Percentiles rank a stretch among this genome's conserved stretches.
These are phyloP conservation scores for Thelaira solivaga DNA, from an alignment of 2,888 invertebrate genomes.

Conservation along the genomic window DNA sequence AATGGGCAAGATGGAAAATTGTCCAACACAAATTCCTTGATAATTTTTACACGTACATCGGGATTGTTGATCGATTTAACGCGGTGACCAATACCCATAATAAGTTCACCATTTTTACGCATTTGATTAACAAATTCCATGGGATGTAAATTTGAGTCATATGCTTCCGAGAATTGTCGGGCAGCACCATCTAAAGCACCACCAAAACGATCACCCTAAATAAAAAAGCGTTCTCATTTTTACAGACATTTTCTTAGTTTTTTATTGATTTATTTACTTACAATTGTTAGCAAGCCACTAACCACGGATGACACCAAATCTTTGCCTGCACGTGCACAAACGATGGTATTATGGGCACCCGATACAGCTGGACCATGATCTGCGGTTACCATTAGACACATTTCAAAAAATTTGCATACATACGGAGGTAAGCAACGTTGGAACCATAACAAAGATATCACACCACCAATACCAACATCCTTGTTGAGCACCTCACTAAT, in stretches of 20 bases:
- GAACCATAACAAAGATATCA: conserved; percentile 98
- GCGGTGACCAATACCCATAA: conserved; percentile 99
- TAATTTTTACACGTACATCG: conserved; percentile 97
- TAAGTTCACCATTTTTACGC: conserved; percentile 96
- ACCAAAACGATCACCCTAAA: conserved; percentile 97
- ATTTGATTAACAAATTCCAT: conserved; percentile 99
- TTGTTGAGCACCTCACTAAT: conserved; percentile 92
- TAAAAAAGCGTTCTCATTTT: neutral
- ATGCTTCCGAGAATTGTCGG: conserved; percentile 96
- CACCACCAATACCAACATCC: conserved; percentile 98
- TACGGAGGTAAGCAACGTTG: conserved; percentile 96
- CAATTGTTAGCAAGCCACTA: conserved; percentile 97
- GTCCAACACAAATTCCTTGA: conserved; percentile 96
- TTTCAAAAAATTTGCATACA: conserved; percentile 98
- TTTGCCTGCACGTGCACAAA: conserved; percentile 97
- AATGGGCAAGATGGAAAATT: conserved; percentile 96
- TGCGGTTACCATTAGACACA: conserved; percentile 98
- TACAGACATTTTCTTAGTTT: neutral
- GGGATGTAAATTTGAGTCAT: conserved; percentile 94
- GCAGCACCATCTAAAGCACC: conserved; percentile 99
- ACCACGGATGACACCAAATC: conserved; percentile 97
- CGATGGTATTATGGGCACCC: conserved; percentile 99
- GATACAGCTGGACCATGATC: conserved; percentile 99
- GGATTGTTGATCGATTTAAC: conserved; percentile 97
- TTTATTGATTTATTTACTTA: conserved; percentile 78